Evolutionary conservation across 2,888 invertebrate genomes (phyloP).

Genomic region (Cetonia aurata): DNA sequence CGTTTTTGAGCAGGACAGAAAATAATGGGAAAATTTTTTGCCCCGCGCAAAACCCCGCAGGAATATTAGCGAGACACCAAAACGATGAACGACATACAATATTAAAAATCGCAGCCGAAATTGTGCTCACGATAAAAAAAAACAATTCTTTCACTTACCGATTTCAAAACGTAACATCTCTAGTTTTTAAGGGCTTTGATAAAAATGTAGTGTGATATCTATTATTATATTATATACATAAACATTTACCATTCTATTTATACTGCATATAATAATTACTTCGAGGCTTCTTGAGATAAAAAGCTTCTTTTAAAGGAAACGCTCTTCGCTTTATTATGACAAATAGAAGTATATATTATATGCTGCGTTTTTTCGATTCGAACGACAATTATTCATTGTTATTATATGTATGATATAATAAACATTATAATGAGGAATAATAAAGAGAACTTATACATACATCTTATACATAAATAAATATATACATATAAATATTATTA

Average conservation of each 20-base stretch:
- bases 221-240: conserved; percentile 15
- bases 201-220: conserved; percentile 39
- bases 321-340: conserved; percentile 30
- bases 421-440: conserved; percentile 36
- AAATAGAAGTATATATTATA: conserved; percentile 36
- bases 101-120: conserved; percentile 41
- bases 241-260: conserved; percentile 4
- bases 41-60: conserved; percentile 53
- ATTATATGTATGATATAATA: not conserved
- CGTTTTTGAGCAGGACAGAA: conserved; percentile 57
- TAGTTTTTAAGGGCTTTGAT: conserved; percentile 38
- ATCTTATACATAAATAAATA: conserved; percentile 36
- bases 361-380: conserved; percentile 38
- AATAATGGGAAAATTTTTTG: conserved; percentile 66
- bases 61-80: too few species aligned
- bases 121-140: conserved; percentile 31
- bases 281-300: conserved; percentile 19
- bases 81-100: not conserved
- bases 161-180: conserved; percentile 8
- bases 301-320: conserved; percentile 27
- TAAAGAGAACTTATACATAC: conserved; percentile 42
- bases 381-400: too few species aligned
- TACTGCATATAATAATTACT: conserved; percentile 38
- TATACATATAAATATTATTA: conserved; percentile 52
- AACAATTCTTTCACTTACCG: conserved; percentile 4